Conservation (phyloP, 1,140 invertebrate genomes). For the Papilio dardanus region DNA sequence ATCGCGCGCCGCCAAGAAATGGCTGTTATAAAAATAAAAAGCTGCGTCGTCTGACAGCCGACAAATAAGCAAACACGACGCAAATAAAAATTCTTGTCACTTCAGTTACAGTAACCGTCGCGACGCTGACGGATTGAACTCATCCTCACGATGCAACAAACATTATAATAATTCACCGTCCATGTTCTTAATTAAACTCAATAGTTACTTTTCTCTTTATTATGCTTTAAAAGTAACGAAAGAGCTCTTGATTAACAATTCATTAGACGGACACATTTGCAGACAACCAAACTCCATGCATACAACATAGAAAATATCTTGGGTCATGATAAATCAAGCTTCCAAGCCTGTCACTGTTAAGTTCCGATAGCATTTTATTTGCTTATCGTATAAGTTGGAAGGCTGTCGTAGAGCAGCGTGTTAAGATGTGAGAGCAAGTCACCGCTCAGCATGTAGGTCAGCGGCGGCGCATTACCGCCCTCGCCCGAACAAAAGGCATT, state of each 20-base stretch:
- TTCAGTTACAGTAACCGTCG: neutral
- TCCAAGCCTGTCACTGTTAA: neutral
- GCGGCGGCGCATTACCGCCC: neutral
- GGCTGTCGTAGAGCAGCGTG: neutral
- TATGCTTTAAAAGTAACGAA: neutral
- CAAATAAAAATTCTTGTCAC: neutral
- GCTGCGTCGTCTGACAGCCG: slow-evolving; percentile 8
- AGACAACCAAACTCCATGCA: neutral
- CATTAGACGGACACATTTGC: neutral
- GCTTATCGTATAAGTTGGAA: neutral
- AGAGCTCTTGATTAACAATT: neutral
- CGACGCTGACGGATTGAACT: neutral
- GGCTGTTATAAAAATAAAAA: slow-evolving; percentile 21
- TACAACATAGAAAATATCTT: neutral
- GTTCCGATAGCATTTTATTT: neutral
- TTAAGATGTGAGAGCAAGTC: neutral
- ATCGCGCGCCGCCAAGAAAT: slow-evolving; percentile 3
- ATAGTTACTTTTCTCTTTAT: neutral
- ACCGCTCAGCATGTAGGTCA: neutral
- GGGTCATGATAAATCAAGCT: no score
- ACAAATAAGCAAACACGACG: neutral
- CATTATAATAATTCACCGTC: neutral
- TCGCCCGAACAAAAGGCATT: neutral
- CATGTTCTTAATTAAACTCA: neutral
- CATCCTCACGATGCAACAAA: neutral